Evolutionary conservation across 2,888 invertebrate genomes (phyloP).

Genomic region (Tuta absoluta): DNA sequence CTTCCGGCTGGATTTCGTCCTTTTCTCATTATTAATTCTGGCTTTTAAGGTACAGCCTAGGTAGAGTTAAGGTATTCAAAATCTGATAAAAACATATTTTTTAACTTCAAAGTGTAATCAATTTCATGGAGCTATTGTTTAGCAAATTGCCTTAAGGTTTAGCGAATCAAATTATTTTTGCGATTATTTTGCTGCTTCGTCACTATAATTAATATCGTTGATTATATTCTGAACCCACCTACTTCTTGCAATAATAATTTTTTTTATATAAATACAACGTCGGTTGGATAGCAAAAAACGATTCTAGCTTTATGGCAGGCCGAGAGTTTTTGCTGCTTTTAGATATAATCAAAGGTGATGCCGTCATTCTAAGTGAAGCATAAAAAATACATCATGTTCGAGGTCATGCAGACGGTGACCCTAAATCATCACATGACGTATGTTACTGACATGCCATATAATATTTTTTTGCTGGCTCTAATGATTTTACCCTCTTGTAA

Average conservation of each 20-base stretch:
- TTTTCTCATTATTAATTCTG: not conserved
- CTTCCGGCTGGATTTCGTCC: constrained; percentile 18
- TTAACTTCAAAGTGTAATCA: not conserved
- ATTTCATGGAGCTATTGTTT: constrained; percentile 2
- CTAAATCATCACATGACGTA: constrained; percentile 9
- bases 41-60: not conserved
- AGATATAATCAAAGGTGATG: constrained; percentile 23
- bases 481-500: constrained; percentile 6
- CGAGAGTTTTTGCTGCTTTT: constrained; percentile 24
- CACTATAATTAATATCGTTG: constrained; percentile 19
- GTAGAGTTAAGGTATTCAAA: not conserved
- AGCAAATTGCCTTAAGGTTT: not conserved
- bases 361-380: constrained; percentile 17
- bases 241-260: constrained; percentile 27
- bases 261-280: constrained; percentile 24
- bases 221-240: constrained; percentile 18
- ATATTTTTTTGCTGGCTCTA: constrained; percentile 1
- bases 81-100: not conserved
- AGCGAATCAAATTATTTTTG: constrained; percentile 6
- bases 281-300: constrained; percentile 24
- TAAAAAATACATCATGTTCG: constrained; percentile 9
- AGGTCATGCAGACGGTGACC: constrained; percentile 19
- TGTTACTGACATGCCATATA: not conserved
- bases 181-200: constrained; percentile 9
- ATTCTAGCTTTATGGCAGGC: constrained; percentile 22